Evolutionary conservation across 2,888 invertebrate genomes (phyloP).

Genomic region (Chrysina gloriosa): DNA sequence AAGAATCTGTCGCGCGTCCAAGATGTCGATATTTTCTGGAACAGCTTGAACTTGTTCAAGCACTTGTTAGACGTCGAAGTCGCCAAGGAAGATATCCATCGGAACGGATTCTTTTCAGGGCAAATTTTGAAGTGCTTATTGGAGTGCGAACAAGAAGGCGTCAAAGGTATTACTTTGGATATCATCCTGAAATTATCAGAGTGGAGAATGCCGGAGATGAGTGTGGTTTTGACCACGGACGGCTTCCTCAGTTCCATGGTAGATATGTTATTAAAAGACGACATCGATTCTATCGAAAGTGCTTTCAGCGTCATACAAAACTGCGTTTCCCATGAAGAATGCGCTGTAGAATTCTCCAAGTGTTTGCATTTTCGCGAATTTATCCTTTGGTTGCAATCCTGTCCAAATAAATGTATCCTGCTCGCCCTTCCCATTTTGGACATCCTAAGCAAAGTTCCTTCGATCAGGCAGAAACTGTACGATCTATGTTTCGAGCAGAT

Average conservation of each 20-base stretch:
- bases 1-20: neutral
- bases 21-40: constrained; percentile 27
- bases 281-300: constrained; percentile 5
- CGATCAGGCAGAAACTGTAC: constrained; percentile 12
- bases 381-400: constrained; percentile 8
- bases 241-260: constrained; percentile 1
- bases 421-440: constrained; percentile 13
- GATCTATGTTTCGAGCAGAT: constrained; percentile 24
- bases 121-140: constrained; percentile 23
- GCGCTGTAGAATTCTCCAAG: constrained; percentile 12
- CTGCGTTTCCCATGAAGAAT: constrained; percentile 20
- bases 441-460: constrained; percentile 6
- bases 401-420: constrained; percentile 27
- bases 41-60: constrained; percentile 22
- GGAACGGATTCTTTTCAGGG: neutral
- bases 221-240: neutral
- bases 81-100: neutral
- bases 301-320: constrained; percentile 21
- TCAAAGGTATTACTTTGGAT: constrained; percentile 17
- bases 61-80: constrained; percentile 13
- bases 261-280: constrained; percentile 1
- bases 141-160: constrained; percentile 5
- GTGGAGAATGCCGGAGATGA: constrained; percentile 19
- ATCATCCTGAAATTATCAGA: constrained; percentile 10
- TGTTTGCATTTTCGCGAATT: constrained; percentile 1